A percentile compares a stretch with the other conserved stretches of the same genome.
phyloP scores from a whole-genome alignment of 64 coral and sea anemone species.

The Catalaphyllia jardinei region DNA sequence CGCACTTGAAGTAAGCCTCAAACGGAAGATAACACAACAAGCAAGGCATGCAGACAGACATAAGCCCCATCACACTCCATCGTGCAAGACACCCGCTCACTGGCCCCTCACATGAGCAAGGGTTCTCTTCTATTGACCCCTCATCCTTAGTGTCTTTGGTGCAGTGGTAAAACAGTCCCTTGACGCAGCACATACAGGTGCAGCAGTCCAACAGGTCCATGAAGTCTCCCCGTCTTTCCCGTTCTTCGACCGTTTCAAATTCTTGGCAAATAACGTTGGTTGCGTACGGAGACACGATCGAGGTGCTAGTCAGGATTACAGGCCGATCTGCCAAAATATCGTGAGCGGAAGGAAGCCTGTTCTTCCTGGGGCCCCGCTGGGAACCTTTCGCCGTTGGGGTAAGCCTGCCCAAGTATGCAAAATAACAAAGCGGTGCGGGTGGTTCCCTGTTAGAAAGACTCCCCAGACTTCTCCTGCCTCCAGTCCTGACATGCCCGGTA shows the following conservation, averaged over 20 bases:
- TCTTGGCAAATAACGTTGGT: conserved; percentile 42
- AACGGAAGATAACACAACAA: conserved; percentile 80
- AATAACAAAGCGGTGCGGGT: conserved; percentile 40
- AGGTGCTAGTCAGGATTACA: conserved; percentile 55
- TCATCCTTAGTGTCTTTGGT: conserved; percentile 74
- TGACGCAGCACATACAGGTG: conserved; percentile 88
- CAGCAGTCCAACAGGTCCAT: conserved; percentile 72
- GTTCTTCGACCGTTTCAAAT: conserved; percentile 6
- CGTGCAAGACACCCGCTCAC: conserved; percentile 54
- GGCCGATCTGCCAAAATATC: conserved; percentile 47
- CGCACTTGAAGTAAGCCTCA: conserved; percentile 58
- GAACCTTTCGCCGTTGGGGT: neutral
- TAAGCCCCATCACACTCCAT: conserved; percentile 70
- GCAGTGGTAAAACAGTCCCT: conserved; percentile 82
- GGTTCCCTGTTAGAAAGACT: conserved; percentile 11
- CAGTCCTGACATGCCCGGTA: neutral
- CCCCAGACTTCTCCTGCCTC: neutral
- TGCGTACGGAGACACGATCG: conserved; percentile 47
- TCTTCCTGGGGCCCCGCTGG: neutral
- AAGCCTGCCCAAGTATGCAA: conserved; percentile 47
- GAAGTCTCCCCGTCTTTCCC: conserved; percentile 43
- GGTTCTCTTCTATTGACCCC: conserved; percentile 54
- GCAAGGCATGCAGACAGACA: conserved; percentile 77
- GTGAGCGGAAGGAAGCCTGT: conserved; percentile 52
- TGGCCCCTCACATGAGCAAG: conserved; percentile 76